Conservation (phyloP, 2,113 vertebrate genomes). For the Prolemur simus region DNA sequence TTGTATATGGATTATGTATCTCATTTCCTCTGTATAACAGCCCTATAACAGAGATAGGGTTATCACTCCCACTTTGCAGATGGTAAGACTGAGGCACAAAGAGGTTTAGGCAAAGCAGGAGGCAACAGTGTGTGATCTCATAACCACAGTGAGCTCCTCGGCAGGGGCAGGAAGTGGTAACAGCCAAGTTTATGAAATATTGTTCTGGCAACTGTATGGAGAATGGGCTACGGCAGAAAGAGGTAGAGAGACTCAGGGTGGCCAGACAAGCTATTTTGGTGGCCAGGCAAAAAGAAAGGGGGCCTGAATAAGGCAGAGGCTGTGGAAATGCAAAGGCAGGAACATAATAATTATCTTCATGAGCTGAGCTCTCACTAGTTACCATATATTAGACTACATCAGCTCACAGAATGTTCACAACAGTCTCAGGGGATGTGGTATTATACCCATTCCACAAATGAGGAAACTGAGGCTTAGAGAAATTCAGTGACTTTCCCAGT, state of each 20-base stretch:
- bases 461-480: neutral
- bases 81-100: neutral
- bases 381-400: rapidly evolving
- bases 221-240: neutral
- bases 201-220: neutral
- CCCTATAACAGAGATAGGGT: neutral
- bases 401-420: neutral
- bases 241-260: neutral
- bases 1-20: neutral
- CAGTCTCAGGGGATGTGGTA: neutral
- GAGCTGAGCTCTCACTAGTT: neutral
- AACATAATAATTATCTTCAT: neutral
- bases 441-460: neutral
- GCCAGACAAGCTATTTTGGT: neutral
- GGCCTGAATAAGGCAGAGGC: neutral
- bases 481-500: neutral
- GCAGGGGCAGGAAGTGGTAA: neutral
- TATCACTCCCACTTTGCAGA: neutral
- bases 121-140: neutral
- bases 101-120: neutral
- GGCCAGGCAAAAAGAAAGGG: neutral
- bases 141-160: neutral
- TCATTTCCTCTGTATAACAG: neutral
- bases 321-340: neutral
- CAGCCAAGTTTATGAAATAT: neutral